Base-by-base conservation (phyloP, 2,888 invertebrate genomes). In the Drosophila affinis region DNA sequence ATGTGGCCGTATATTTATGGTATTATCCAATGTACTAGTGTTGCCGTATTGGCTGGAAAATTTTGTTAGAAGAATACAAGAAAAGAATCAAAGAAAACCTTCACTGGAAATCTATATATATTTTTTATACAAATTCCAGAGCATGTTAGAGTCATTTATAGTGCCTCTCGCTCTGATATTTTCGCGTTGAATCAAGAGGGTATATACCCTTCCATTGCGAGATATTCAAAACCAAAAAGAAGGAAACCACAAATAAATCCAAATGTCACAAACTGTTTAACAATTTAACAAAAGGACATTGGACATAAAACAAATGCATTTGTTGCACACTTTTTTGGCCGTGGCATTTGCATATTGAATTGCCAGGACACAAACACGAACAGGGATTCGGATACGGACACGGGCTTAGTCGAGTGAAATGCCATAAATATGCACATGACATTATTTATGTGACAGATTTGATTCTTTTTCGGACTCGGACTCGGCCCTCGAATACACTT, bases 241-340 rank as follows among this genome's bases (percentile, higher is more conserved):
- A 32, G 69, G 51, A 59, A 60, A 46, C 69, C 69, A 68, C 54
- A 70, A 47, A 76, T 87, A 79, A 78, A 83, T 84, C 73, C 62
- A 76, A 39, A 81, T 83, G 83, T 81, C 83, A 76, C 75, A 83
- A 76, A 56, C 64, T 68, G 74, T 77, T 78, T 71, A 78, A 86
- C 80, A 86, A 77, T 83, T 86, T 81, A 79, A 77, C 76, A 62
- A 74, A 59, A 61, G 34, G 21, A 21, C 44, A 24, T 39, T 59
- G 29, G 49, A 12, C 7, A n/a, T 18, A 57, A 32, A 29, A 27
- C 71, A 74, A 56, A 60, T 21, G 39, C 39, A 39, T 39, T 39
- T 53, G 27, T 44, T 51, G 76, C 60, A 63, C 56, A 60, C 57
- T 74, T 67, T 75, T 68, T 52, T n/a, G 61, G 51, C 63, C 71